Evolutionary conservation across 2,888 invertebrate genomes (phyloP).

Genomic region (Arge pagana): DNA sequence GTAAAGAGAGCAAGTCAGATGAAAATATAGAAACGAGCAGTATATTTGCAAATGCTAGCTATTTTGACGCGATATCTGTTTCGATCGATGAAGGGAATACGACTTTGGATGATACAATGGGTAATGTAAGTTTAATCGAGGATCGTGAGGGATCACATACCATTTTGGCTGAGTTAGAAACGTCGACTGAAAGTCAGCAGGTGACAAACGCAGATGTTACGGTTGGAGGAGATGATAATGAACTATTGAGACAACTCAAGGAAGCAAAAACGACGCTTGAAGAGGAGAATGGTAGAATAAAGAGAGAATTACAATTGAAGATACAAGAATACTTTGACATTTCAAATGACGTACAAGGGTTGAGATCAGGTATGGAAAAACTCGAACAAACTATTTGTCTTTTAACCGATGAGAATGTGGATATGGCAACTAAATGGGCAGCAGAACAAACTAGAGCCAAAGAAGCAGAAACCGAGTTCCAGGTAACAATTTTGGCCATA

Average conservation of each 20-base stretch:
- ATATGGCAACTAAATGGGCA: constrained; percentile 40
- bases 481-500: constrained; percentile 26
- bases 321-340: constrained; percentile 45
- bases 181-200: constrained; percentile 1
- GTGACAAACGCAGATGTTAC: constrained; percentile 9
- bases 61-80: constrained; percentile 41
- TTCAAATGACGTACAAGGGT: constrained; percentile 39
- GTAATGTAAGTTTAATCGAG: constrained; percentile 3
- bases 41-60: constrained; percentile 42
- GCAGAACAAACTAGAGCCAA: constrained; percentile 35
- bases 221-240: constrained; percentile 16
- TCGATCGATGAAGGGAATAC: constrained; percentile 27
- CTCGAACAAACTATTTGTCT: constrained; percentile 43
- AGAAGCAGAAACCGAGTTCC: constrained; percentile 29
- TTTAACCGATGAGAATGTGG: constrained; percentile 47
- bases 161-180: constrained; percentile 11
- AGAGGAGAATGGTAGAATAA: constrained; percentile 41
- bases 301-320: constrained; percentile 38
- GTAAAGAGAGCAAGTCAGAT: constrained; percentile 21
- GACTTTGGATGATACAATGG: constrained; percentile 13
- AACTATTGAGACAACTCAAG: constrained; percentile 30
- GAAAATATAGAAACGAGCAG: constrained; percentile 36
- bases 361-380: constrained; percentile 43
- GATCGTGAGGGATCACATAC: constrained; percentile 4
- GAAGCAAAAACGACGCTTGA: constrained; percentile 33